Evolutionary conservation across 2,797 vertebrate genomes (phyloP).

Genomic region (Phataginus tetradactyla): DNA sequence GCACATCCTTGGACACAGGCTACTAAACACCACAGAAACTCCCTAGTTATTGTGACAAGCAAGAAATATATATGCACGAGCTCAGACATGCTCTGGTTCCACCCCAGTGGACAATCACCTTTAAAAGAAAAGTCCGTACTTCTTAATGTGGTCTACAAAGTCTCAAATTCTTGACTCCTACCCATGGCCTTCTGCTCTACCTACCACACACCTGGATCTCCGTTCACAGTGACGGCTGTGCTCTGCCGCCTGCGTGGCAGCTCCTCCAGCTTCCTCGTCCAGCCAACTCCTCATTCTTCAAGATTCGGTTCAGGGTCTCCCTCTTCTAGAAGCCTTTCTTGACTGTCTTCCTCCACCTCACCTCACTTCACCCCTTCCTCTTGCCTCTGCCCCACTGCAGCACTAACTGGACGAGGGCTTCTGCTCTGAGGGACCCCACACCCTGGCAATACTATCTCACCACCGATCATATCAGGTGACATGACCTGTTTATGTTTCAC

Average conservation of each 20-base stretch:
- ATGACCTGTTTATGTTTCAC: background rate
- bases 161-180: too few relatives aligned
- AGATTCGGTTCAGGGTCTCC: background rate
- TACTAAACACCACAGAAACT: background rate
- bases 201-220: background rate
- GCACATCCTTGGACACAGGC: background rate
- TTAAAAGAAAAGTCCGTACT: background rate
- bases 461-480: background rate
- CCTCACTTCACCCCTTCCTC: background rate
- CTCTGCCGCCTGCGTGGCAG: background rate
- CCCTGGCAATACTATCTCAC: background rate
- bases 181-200: background rate
- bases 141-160: background rate
- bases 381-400: background rate
- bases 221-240: background rate
- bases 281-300: background rate
- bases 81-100: background rate
- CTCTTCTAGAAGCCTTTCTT: background rate
- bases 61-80: background rate
- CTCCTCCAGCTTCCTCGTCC: background rate
- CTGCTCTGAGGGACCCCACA: background rate
- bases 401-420: background rate
- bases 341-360: background rate
- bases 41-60: background rate
- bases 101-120: background rate